Evolutionary conservation across 2,797 vertebrate species (phyloP).

Genomic region (Chelon labrosus): DNA sequence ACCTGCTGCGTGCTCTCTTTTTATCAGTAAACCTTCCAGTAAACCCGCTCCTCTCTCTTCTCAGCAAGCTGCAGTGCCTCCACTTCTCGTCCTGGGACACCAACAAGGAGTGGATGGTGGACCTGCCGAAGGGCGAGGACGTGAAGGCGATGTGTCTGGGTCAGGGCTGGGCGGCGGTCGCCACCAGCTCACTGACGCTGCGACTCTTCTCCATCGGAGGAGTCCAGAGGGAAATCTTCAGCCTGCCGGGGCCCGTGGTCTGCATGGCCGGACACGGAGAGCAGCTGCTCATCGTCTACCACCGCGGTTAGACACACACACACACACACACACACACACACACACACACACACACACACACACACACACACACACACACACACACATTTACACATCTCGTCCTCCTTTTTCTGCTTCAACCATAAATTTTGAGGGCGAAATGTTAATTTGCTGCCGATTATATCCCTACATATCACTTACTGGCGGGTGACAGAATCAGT

Average conservation of each 20-base stretch:
- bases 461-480: too few relatives aligned
- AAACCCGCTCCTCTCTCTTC: background rate
- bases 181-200: slow-evolving; percentile 88
- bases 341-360: too few relatives aligned
- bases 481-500: too few relatives aligned
- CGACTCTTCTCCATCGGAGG: slow-evolving; percentile 93
- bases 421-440: too few relatives aligned
- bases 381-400: too few relatives aligned
- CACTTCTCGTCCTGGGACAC: slow-evolving; percentile 97
- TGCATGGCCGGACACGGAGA: slow-evolving; percentile 93
- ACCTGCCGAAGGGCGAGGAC: slow-evolving; percentile 91
- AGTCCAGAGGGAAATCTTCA: slow-evolving; percentile 92
- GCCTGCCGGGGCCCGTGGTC: slow-evolving; percentile 92
- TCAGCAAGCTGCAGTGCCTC: slow-evolving; percentile 95
- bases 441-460: too few relatives aligned
- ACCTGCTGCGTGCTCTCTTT: too few relatives aligned
- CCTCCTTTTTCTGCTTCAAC: too few relatives aligned
- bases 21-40: accelerated
- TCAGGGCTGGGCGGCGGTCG: slow-evolving; percentile 93
- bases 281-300: slow-evolving; percentile 91
- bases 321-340: too few relatives aligned
- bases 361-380: background rate
- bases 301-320: slow-evolving; percentile 85
- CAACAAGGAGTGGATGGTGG: slow-evolving; percentile 96
- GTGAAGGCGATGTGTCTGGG: slow-evolving; percentile 90